Base-by-base conservation (phyloP, 2,888 invertebrate genomes). In the Pterostichus madidus region DNA sequence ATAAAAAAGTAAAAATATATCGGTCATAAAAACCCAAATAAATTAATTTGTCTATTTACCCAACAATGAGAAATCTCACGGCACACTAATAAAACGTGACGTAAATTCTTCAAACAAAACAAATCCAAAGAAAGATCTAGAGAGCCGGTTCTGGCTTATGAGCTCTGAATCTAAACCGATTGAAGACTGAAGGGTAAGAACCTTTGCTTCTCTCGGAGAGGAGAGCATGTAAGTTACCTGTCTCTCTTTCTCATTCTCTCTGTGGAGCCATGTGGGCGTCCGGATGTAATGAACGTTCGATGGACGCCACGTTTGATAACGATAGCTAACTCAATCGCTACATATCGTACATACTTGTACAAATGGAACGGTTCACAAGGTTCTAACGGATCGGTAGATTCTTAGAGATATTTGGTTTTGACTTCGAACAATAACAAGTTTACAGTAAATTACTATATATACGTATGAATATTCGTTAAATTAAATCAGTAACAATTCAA, bases 111-210 rank as follows among this genome's bases (percentile, higher is more conserved):
- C 56, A 56, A 56, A 56, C 56, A 56, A 56, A 56, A 56, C 56
- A 17, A 56, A 56, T 15, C 56, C 56, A 39, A 39, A 39, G 39
- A 8, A 5, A 56, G 17, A 56, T 56, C 17, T 24, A 56, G 17
- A 53, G 17, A 56, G 4, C 8, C 6, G 56, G 17, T 5, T 17
- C 13, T 56, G 56, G 56, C 56, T 56, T 56, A 56, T 56, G 56
- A 56, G 56, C 24, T 56, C 56, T 56, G 17, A 56, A 56, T 56
- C 56, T 56, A 56, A 56, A 56, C 56, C 56, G 17, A 56, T 56
- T 56, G 56, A 56, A 13, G 56, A 56, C 24, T 24, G 56, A 11
- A 13, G n/a, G 49, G 49, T 49, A 49, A 2, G 49, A 49, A 49
- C 49, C 39, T 39, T 39, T 39, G 39, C 39, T 4, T 49, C 49